Percentiles rank a stretch among this genome's conserved stretches.
These are phyloP conservation scores for Hippocampus guttulatus DNA, from an alignment of 2,113 vertebrate genomes.

Conservation along the genomic window DNA sequence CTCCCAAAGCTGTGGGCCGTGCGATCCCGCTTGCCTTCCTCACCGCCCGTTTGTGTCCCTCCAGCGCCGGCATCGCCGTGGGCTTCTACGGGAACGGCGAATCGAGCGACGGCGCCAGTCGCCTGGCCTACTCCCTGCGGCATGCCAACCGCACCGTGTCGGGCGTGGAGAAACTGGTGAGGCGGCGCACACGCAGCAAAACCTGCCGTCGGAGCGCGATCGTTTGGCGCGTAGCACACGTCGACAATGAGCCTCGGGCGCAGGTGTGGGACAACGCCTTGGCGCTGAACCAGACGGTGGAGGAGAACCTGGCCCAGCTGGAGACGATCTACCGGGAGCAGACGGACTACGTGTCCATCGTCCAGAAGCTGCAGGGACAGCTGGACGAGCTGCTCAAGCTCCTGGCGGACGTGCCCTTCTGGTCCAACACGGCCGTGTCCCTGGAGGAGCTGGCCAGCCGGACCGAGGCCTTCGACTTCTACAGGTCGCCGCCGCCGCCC, in stretches of 20 bases:
- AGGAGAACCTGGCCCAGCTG: conserved; percentile 78
- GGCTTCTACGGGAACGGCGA: conserved; percentile 96
- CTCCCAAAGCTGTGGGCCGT: background rate
- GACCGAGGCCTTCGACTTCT: conserved; percentile 88
- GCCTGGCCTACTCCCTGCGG: conserved; percentile 87
- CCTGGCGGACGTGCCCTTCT: conserved; percentile 84
- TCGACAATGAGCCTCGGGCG: no score
- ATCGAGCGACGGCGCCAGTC: conserved; percentile 85
- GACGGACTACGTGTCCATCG: conserved; percentile 78
- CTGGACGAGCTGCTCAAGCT: conserved; percentile 80
- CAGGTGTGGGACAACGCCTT: conserved; percentile 81
- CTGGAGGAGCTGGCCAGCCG: conserved; percentile 83
- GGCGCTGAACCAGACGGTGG: conserved; percentile 85
- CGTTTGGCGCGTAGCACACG: background rate
- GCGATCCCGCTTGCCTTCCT: background rate
- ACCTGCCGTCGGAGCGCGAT: background rate
- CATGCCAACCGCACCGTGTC: conserved; percentile 91
- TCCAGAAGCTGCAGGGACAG: conserved; percentile 86
- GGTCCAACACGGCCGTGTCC: conserved; percentile 81
- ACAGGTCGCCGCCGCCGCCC: conserved; percentile 76
- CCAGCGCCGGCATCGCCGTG: conserved; percentile 89
- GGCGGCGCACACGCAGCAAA: conserved; percentile 17
- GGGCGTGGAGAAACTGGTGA: conserved; percentile 86
- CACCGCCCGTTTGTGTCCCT: conserved; percentile 14
- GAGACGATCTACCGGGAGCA: conserved; percentile 79